phyloP scores from a whole-genome alignment of 2,888 invertebrate genomes.

The Heteropelma amictum region DNA sequence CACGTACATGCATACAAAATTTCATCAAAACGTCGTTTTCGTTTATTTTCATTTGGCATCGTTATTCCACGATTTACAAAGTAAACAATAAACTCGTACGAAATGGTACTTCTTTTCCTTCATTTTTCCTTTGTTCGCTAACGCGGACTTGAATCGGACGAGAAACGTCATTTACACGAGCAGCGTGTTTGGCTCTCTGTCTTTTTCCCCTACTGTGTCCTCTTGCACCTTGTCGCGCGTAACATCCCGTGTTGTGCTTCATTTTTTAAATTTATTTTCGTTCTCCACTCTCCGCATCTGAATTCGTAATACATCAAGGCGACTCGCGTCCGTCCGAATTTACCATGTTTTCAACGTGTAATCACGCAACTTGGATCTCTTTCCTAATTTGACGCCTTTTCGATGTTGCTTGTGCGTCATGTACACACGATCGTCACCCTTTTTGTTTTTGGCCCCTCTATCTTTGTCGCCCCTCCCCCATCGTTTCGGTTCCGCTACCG shows the following conservation, averaged over 20 bases:
- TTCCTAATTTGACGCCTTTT: slow-evolving; percentile 47
- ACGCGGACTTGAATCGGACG: slow-evolving; percentile 25
- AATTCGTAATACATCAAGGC: neutral
- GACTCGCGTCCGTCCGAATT: slow-evolving; percentile 54
- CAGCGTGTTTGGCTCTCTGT: slow-evolving; percentile 10
- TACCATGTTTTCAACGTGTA: slow-evolving; percentile 42
- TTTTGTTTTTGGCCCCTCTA: too few relatives aligned
- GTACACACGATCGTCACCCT: slow-evolving; percentile 27
- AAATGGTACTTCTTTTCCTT: slow-evolving; percentile 8
- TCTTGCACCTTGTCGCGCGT: slow-evolving; percentile 43
- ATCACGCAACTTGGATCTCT: slow-evolving; percentile 54
- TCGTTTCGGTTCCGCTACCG: slow-evolving; percentile 37
- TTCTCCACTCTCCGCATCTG: neutral
- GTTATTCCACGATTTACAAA: neutral
- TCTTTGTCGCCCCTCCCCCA: slow-evolving; percentile 15
- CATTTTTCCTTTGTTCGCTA: slow-evolving; percentile 43
- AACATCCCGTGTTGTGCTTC: slow-evolving; percentile 44
- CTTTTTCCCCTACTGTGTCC: neutral
- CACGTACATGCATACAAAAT: too few relatives aligned
- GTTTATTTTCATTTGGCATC: slow-evolving; percentile 9
- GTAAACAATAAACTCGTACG: slow-evolving; percentile 1
- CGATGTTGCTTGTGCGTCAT: slow-evolving; percentile 56
- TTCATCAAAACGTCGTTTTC: neutral
- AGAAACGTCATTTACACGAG: slow-evolving; percentile 41
- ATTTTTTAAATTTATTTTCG: too few relatives aligned